These are phyloP conservation scores for Arctia plantaginis DNA, from an alignment of 2,888 invertebrate genomes.

Conservation along the genomic window DNA sequence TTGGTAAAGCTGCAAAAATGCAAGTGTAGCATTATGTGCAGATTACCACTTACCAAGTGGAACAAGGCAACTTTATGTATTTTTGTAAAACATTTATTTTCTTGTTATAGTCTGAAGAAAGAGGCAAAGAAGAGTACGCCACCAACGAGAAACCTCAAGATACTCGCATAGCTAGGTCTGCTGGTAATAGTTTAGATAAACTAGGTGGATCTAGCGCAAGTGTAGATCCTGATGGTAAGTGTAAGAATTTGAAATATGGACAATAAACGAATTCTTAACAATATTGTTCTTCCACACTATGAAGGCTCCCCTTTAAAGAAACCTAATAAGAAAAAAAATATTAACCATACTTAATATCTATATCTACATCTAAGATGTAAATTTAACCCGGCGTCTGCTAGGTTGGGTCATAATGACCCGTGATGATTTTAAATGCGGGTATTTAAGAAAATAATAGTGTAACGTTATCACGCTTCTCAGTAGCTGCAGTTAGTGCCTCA, in stretches of 20 bases:
- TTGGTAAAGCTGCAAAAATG: no score
- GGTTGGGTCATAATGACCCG: no score
- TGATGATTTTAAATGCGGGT: no score
- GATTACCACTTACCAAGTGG: no score
- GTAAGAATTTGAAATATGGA: not conserved
- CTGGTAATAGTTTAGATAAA: conserved; percentile 90
- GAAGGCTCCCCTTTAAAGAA: not conserved
- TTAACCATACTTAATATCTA: not conserved
- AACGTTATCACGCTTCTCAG: no score
- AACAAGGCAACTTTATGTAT: no score
- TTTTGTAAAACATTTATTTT: not conserved
- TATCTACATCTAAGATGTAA: not conserved
- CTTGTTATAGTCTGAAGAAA: conserved; percentile 88
- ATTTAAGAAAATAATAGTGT: no score
- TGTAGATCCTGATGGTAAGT: conserved; percentile 86
- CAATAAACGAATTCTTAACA: not conserved
- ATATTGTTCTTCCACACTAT: not conserved
- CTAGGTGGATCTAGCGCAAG: conserved; percentile 90
- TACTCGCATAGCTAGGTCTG: conserved; percentile 88
- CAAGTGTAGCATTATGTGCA: no score
- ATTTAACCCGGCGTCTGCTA: no score
- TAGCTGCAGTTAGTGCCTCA: no score
- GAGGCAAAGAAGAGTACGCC: conserved; percentile 89
- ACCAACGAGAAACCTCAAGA: conserved; percentile 81
- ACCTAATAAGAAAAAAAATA: not conserved